Evolutionary conservation across 64 coral and sea anemone genomes (phyloP).

Genomic region (Montipora capricornis): DNA sequence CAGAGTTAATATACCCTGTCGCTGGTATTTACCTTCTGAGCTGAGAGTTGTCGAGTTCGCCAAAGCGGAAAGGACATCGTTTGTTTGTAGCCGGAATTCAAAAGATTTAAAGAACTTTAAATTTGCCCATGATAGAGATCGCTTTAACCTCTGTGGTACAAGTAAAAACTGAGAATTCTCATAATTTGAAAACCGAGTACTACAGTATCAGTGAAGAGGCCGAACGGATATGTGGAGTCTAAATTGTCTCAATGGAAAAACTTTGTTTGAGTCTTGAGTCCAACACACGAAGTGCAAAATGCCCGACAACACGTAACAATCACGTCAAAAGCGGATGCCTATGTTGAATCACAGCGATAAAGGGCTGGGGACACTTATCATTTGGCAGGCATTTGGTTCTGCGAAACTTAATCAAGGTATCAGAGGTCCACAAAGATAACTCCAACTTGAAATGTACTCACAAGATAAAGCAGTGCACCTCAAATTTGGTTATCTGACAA

Average conservation of each 20-base stretch:
- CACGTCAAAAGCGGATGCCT: not conserved
- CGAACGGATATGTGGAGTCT: no score
- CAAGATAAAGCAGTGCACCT: constrained; percentile 34
- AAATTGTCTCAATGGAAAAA: no score
- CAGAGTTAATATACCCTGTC: no score
- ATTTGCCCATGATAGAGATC: constrained; percentile 34
- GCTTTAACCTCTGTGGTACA: constrained; percentile 15
- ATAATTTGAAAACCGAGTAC: not conserved
- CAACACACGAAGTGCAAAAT: not conserved
- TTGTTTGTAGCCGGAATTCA: constrained; percentile 6
- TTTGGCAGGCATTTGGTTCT: not conserved
- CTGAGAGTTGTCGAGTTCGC: no score
- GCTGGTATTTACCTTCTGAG: no score
- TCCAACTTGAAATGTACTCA: constrained; percentile 44
- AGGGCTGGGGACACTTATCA: constrained; percentile 17
- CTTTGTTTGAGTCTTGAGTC: not conserved
- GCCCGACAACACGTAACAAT: constrained; percentile 7
- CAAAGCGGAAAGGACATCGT: not conserved
- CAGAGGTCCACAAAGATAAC: constrained; percentile 44
- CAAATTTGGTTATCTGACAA: constrained; percentile 51
- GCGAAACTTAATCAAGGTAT: constrained; percentile 48
- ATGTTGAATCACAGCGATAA: constrained; percentile 24
- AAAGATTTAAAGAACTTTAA: constrained; percentile 41
- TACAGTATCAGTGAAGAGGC: not conserved
- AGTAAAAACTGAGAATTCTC: not conserved